Base-by-base conservation (phyloP, 2,113 vertebrate species). In the Ibidorhyncha struthersii region DNA sequence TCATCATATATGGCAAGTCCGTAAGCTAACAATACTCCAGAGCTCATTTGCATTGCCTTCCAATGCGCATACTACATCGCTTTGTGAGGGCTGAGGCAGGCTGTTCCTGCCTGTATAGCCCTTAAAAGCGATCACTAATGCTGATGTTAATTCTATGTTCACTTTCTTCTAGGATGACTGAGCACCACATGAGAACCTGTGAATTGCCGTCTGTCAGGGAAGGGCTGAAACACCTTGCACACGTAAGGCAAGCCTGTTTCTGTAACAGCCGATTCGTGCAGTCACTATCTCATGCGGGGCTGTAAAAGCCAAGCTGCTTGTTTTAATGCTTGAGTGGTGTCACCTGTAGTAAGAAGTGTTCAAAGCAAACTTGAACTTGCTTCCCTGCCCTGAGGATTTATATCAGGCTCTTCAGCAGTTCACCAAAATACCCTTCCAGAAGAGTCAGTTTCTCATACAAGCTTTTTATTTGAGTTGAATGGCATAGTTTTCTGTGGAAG, bases 161-260 rank as follows among this genome's bases (percentile, higher is more conserved):
- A 6, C 36, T 47, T 41, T 47, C 45, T 78, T 23, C 77, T 22
- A n/a, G 84, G 49, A 56, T 9, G 50, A 41, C 38, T 34, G 34
- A 74, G 47, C 38, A 36, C 3, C 25, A 6, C 19, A 7, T 5
- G 23, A 79, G n/a, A 49, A 14, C 14, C 34, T 11, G 26, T 16
- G 58, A 40, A 49, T 2, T 19, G 14, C 32, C 34, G n/a, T 8
- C 50, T 61, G 72, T 23, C 45, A 62, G 36, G 23, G 30, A 40
- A 38, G 26, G 36, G 50, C 8, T 40, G 47, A 14, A 45, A 38
- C 15, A 12, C 49, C 59, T 50, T 6, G 25, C 55, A 45, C 3
- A 13, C 0, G 0, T 36, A 52, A 58, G 69, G 7, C 17, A 49
- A 58, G 63, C 8, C 22, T 12, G 18, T 13, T 30, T n/a, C 17